Evolutionary conservation across 1,140 invertebrate genomes (phyloP).

Genomic region (Drosophila kikkawai): DNA sequence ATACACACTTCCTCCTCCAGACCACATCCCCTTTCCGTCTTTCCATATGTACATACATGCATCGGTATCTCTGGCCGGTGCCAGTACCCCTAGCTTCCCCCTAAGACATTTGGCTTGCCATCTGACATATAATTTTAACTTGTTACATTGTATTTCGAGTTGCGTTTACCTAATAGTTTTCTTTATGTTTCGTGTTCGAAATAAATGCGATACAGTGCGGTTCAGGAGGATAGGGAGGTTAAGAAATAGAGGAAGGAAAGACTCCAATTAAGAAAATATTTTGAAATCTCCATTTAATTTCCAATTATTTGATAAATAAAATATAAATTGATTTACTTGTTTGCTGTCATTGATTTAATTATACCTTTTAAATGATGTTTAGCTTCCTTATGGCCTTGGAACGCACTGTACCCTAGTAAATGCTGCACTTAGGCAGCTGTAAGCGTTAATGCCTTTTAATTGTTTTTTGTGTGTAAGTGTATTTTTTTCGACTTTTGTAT

Average conservation of each 20-base stretch:
- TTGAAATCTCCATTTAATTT: neutral
- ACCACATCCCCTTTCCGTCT: neutral
- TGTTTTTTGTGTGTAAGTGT: slow-evolving; percentile 48
- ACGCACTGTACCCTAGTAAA: slow-evolving; percentile 39
- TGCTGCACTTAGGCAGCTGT: slow-evolving; percentile 74
- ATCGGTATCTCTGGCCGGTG: slow-evolving; percentile 19
- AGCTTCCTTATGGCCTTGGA: slow-evolving; percentile 13
- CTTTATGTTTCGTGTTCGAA: slow-evolving; percentile 16
- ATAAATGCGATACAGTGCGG: slow-evolving; percentile 27
- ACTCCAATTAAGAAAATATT: neutral
- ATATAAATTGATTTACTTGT: neutral
- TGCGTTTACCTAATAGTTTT: slow-evolving; percentile 41
- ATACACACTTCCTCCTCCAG: slow-evolving; percentile 9
- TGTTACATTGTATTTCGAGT: slow-evolving; percentile 44
- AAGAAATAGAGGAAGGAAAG: neutral
- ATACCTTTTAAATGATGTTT: neutral
- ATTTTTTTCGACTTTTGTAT: slow-evolving; percentile 17
- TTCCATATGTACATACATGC: slow-evolving; percentile 26
- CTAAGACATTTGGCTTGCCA: slow-evolving; percentile 44
- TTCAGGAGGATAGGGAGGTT: slow-evolving; percentile 2
- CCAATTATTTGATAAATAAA: neutral
- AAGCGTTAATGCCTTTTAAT: slow-evolving; percentile 81
- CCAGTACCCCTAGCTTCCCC: slow-evolving; percentile 17
- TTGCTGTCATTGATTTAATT: neutral
- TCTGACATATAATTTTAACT: slow-evolving; percentile 53